These are phyloP conservation scores for Gymnocephalus cernua DNA, from an alignment of 2,113 vertebrate species.

Conservation along the genomic window DNA sequence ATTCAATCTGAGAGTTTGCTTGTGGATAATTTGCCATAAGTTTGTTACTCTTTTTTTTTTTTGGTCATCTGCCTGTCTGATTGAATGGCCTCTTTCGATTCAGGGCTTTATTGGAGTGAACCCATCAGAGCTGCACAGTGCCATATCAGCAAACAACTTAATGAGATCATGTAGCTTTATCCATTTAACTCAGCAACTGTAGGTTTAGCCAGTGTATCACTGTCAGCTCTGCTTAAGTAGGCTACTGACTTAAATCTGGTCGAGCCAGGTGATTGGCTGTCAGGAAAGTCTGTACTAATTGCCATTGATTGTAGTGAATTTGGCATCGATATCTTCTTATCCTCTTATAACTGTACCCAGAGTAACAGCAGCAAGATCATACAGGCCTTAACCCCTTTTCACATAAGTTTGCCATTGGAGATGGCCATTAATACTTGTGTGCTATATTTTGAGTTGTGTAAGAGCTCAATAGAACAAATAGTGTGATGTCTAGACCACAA, in stretches of 20 bases:
- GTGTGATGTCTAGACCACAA: neutral
- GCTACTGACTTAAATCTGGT: slow-evolving; percentile 11
- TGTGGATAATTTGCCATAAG: fast-evolving
- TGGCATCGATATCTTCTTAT: neutral
- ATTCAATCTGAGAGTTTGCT: neutral
- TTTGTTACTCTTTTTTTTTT: neutral
- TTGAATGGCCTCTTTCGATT: slow-evolving; percentile 32
- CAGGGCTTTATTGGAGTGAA: slow-evolving; percentile 48
- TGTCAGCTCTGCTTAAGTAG: slow-evolving; percentile 44
- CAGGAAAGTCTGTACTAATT: neutral
- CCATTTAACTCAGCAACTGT: slow-evolving; percentile 56
- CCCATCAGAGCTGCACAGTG: slow-evolving; percentile 44
- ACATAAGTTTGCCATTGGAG: neutral
- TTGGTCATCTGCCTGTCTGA: slow-evolving; percentile 14
- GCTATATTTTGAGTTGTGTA: neutral
- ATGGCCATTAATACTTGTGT: neutral
- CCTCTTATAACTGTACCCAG: neutral
- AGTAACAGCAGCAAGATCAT: neutral
- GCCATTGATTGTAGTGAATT: neutral
- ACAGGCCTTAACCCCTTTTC: neutral
- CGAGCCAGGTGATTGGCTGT: slow-evolving; percentile 22
- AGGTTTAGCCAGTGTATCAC: slow-evolving; percentile 49
- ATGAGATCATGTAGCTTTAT: slow-evolving; percentile 68
- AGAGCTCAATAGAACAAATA: neutral
- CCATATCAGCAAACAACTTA: slow-evolving; percentile 50